Conservation (phyloP, 2,888 invertebrate species). For the Tachystola acroxantha region DNA sequence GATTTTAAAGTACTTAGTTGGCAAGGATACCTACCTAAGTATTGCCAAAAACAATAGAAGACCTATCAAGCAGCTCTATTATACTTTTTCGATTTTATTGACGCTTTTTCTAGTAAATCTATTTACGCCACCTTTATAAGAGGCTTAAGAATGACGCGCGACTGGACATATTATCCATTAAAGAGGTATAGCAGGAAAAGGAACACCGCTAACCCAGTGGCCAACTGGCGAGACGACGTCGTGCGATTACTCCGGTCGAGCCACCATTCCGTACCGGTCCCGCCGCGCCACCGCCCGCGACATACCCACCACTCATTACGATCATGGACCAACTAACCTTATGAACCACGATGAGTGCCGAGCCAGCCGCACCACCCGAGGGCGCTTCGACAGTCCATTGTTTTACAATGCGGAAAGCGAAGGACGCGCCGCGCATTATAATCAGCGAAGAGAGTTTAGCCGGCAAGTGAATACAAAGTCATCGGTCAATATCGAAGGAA, state of each 20-base stretch:
- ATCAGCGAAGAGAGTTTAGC: slow-evolving; percentile 71
- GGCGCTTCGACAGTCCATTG: slow-evolving; percentile 52
- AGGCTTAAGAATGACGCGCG: slow-evolving; percentile 2
- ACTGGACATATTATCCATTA: slow-evolving; percentile 45
- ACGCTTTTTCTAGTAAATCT: no score
- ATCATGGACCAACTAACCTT: slow-evolving; percentile 26
- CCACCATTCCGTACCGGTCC: slow-evolving; percentile 64
- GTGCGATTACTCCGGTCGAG: slow-evolving; percentile 57
- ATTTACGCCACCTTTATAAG: background rate
- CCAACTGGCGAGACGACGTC: slow-evolving; percentile 68
- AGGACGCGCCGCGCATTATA: slow-evolving; percentile 61
- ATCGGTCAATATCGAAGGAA: slow-evolving; percentile 44
- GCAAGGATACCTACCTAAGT: no score
- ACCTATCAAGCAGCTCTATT: no score
- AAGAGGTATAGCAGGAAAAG: slow-evolving; percentile 69
- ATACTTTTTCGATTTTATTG: no score
- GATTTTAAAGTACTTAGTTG: no score
- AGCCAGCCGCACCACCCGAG: slow-evolving; percentile 51
- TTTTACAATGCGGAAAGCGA: slow-evolving; percentile 67
- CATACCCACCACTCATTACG: slow-evolving; percentile 31
- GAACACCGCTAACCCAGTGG: slow-evolving; percentile 75
- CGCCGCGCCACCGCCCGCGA: slow-evolving; percentile 37
- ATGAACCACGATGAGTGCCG: slow-evolving; percentile 35
- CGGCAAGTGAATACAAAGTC: slow-evolving; percentile 65
- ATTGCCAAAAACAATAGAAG: no score